Conservation (phyloP, 1,140 invertebrate genomes). For the Atta colombica region DNA sequence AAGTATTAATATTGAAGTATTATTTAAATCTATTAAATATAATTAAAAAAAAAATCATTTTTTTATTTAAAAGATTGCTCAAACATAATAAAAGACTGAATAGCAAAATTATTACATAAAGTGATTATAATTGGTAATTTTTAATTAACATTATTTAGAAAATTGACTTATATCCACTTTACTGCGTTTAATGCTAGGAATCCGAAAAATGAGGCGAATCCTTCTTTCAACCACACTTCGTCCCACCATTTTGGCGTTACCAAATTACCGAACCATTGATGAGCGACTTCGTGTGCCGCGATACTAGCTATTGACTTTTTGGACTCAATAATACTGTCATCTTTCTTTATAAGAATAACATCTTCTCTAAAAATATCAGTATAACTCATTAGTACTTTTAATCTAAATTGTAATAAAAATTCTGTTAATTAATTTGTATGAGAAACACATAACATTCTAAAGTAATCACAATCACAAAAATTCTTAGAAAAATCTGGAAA, state of each 20-base stretch:
- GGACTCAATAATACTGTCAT: neutral
- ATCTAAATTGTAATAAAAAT: neutral
- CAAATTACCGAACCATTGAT: conserved; percentile 84
- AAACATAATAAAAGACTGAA: neutral
- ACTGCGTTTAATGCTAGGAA: conserved; percentile 81
- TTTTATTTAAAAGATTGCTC: neutral
- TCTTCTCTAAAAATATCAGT: conserved; percentile 31
- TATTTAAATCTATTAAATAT: too few species aligned
- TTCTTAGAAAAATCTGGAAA: neutral
- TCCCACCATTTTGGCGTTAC: conserved; percentile 83
- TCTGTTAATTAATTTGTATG: neutral
- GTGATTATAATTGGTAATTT: neutral
- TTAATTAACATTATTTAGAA: neutral
- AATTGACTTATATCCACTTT: conserved; percentile 2
- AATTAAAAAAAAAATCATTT: neutral
- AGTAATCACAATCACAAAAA: neutral
- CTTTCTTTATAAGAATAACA: neutral
- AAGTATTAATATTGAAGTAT: neutral
- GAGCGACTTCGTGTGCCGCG: conserved; percentile 87
- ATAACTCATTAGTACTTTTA: neutral
- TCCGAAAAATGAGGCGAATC: conserved; percentile 85
- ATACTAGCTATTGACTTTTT: conserved; percentile 79
- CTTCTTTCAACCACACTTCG: conserved; percentile 87
- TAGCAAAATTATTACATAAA: neutral
- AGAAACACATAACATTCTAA: neutral